Evolutionary conservation across 2,113 vertebrate genomes (phyloP), one percentile per base, ranked within the genome.

Genomic region (Syngnathus typhle): DNA sequence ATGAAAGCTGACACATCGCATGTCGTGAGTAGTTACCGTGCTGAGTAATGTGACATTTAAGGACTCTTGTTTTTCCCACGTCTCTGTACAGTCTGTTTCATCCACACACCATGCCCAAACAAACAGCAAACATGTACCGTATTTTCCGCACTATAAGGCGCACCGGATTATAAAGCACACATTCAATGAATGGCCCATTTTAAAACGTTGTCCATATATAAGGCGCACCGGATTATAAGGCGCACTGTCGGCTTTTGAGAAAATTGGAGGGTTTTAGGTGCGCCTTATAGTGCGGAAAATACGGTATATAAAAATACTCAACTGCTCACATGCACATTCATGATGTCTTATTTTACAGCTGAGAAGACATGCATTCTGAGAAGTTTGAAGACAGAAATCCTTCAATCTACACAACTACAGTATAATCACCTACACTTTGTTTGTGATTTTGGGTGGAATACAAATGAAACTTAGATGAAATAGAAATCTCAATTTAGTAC

Each of bases 1-100:
- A 90, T 85, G 70, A 12, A 64, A 65, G 41, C 72, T 85, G 88
- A 89, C 87, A 85, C 77, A 79, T 83, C 23, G 84, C 83, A 84
- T 87, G 87, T 84, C 67, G 58, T 64, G 70, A 68, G 79, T 73
- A 73, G 68, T 75, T 83, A 82, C 79, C 71, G 67, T 75, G 79
- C 78, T 79, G 84, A 87, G 79, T 75, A 82, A 87, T 74, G 78
- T 85, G 86, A 82, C 86, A 86, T 89, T 86, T 79, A 79, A 83
- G 78, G 82, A 80, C 82, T 81, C 68, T 59, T 60, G 74, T 64
- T 79, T 68, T 70, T 51, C 18, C 49, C 23, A 67, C 67, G 46
- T 73, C 60, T 18, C 37, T 60, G 52, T 49, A 32, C 23, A 41
- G 23, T 71, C 68, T 47, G 63, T 7, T 36, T 59, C 72, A 49